phyloP scores from a whole-genome alignment of 1,140 invertebrate species.

The Brachionus sp. region DNA sequence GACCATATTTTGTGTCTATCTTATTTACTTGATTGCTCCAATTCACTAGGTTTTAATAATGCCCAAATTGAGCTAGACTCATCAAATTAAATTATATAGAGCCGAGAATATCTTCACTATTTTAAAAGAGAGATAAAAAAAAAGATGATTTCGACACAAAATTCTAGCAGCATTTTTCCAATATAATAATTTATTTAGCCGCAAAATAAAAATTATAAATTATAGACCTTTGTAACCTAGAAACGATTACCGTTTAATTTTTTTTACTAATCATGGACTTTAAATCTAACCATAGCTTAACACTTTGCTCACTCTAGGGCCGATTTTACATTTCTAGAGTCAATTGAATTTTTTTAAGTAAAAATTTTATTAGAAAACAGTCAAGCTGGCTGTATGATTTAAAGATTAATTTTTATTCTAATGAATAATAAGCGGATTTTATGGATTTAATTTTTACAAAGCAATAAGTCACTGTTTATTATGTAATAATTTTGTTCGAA shows the following conservation, averaged over 20 bases:
- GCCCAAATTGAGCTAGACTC: background rate
- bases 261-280: background rate
- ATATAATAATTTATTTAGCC: background rate
- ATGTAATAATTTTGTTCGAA: background rate
- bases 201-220: background rate
- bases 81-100: background rate
- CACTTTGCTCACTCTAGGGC: background rate
- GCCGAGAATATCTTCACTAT: background rate
- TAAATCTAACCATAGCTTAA: too few relatives aligned
- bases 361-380: background rate
- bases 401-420: too few relatives aligned
- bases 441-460: background rate
- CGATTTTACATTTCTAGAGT: background rate
- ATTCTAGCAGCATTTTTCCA: background rate
- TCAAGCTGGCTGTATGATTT: background rate
- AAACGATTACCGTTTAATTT: background rate
- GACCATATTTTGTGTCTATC: slow-evolving; percentile 1
- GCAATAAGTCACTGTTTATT: background rate
- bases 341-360: background rate
- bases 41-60: background rate
- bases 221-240: background rate
- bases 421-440: background rate
- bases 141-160: background rate
- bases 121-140: background rate
- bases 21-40: background rate